Percentiles rank a stretch among this genome's conserved stretches.
These are phyloP conservation scores for Acleris holmiana DNA, from an alignment of 2,888 invertebrate genomes.

Conservation along the genomic window DNA sequence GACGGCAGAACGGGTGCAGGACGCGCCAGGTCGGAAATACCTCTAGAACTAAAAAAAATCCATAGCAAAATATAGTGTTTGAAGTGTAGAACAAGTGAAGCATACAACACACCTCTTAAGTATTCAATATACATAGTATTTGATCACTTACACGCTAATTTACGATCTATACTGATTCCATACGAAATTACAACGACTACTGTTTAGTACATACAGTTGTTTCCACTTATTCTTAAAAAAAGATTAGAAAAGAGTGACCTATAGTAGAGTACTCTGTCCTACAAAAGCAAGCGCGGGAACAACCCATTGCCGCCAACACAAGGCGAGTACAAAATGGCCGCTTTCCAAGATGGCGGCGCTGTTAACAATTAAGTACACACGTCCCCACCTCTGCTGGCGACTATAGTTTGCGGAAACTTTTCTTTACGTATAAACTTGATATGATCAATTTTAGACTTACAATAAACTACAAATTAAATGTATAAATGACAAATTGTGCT, in stretches of 20 bases:
- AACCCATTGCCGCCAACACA: slow-evolving; percentile 23
- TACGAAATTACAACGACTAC: slow-evolving; percentile 78
- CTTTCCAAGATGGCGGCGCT: slow-evolving; percentile 3
- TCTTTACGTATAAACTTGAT: slow-evolving; percentile 82
- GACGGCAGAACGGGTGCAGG: neutral
- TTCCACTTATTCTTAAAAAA: slow-evolving; percentile 59
- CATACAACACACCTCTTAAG: slow-evolving; percentile 57
- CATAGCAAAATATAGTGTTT: slow-evolving; percentile 35
- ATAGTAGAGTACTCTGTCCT: slow-evolving; percentile 34
- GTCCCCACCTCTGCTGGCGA: slow-evolving; percentile 48
- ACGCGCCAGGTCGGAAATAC: slow-evolving; percentile 2
- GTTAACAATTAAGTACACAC: slow-evolving; percentile 43
- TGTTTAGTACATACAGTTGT: slow-evolving; percentile 69
- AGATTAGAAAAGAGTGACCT: slow-evolving; percentile 55
- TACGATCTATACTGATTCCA: slow-evolving; percentile 68
- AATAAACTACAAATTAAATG: slow-evolving; percentile 61
- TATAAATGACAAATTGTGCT: slow-evolving; percentile 38
- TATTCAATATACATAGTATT: slow-evolving; percentile 70
- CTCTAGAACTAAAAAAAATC: slow-evolving; percentile 32
- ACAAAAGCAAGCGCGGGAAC: slow-evolving; percentile 35
- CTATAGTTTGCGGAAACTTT: slow-evolving; percentile 54
- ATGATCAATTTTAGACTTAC: slow-evolving; percentile 71
- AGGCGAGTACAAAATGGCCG: slow-evolving; percentile 21
- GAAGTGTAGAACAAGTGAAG: slow-evolving; percentile 49
- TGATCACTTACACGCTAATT: slow-evolving; percentile 60